Percentiles rank a stretch among this genome's conserved stretches.
Conservation (phyloP, 2,888 invertebrate genomes). For the Phyllotreta striolata region DNA sequence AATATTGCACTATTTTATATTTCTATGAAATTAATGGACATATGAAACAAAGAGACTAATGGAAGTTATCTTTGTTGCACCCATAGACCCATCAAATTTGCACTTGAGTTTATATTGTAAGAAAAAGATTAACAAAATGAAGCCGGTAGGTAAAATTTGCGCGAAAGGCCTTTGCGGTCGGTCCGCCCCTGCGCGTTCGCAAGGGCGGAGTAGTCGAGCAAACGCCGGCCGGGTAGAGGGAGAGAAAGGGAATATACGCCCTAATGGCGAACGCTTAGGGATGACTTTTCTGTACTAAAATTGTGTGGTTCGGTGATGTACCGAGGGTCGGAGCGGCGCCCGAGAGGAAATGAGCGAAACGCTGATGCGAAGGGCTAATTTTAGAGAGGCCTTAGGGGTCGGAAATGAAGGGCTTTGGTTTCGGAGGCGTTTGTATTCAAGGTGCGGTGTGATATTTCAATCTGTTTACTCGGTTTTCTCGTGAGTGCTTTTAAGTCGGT, state of each 20-base stretch:
- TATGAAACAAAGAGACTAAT: too few species aligned
- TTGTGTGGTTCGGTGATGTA: constrained; percentile 29
- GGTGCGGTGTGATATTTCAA: too few species aligned
- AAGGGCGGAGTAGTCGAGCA: constrained; percentile 25
- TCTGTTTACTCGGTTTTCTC: too few species aligned
- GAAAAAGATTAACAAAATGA: too few species aligned
- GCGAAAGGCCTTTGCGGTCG: constrained; percentile 9
- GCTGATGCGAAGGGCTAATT: constrained; percentile 32
- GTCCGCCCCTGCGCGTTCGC: constrained; percentile 24
- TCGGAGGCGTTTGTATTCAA: not conserved
- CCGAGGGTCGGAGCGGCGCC: constrained; percentile 11
- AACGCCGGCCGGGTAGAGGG: constrained; percentile 25
- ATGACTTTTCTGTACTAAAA: constrained; percentile 36
- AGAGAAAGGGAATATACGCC: constrained; percentile 34
- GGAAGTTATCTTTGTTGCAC: too few species aligned
- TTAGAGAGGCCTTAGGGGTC: constrained; percentile 31
- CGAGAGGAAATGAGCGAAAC: constrained; percentile 29
- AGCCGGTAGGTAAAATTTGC: constrained; percentile 3
- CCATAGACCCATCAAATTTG: too few species aligned
- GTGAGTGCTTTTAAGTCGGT: too few species aligned
- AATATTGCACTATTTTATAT: too few species aligned
- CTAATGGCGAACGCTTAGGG: constrained; percentile 38
- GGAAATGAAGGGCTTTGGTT: constrained; percentile 30
- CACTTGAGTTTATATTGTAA: too few species aligned
- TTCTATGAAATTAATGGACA: too few species aligned